phyloP scores from a whole-genome alignment of 2,888 invertebrate species.

The Drosophila leonis region DNA sequence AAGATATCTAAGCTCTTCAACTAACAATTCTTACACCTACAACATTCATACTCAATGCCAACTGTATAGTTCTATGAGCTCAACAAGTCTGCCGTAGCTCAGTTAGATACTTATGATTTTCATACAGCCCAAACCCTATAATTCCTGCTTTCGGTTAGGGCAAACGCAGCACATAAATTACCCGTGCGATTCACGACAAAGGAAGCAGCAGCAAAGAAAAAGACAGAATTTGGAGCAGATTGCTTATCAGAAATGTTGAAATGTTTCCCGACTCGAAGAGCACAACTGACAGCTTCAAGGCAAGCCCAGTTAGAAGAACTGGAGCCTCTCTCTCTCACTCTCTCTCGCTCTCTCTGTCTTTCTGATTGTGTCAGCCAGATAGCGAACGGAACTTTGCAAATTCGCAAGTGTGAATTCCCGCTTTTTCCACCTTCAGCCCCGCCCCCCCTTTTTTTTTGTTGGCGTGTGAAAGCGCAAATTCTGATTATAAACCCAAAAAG shows the following conservation, averaged over 20 bases:
- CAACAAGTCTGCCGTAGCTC: not conserved
- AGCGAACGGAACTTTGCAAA: slow-evolving; percentile 56
- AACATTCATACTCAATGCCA: not conserved
- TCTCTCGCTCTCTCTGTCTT: slow-evolving; percentile 21
- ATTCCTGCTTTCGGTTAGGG: not conserved
- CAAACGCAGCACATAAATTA: slow-evolving; percentile 53
- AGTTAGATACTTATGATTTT: slow-evolving; percentile 11
- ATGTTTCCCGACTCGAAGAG: slow-evolving; percentile 23
- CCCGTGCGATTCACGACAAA: slow-evolving; percentile 48
- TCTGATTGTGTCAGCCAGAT: slow-evolving; percentile 73
- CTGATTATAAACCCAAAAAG: slow-evolving; percentile 71
- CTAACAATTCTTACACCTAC: not conserved
- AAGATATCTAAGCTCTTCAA: not conserved
- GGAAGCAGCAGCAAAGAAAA: slow-evolving; percentile 55
- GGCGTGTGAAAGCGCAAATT: slow-evolving; percentile 79
- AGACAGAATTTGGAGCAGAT: slow-evolving; percentile 73
- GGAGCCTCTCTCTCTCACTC: not conserved
- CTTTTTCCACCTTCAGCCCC: slow-evolving; percentile 20
- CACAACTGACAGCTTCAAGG: slow-evolving; percentile 8
- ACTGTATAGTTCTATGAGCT: not conserved
- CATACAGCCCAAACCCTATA: not conserved
- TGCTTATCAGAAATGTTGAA: slow-evolving; percentile 55
- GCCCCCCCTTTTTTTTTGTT: slow-evolving; percentile 8
- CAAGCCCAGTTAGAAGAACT: slow-evolving; percentile 63
- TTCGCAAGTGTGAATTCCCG: slow-evolving; percentile 47